Evolutionary conservation across 2,113 vertebrate genomes (phyloP).

Genomic region (Xyliphius kryptos): DNA sequence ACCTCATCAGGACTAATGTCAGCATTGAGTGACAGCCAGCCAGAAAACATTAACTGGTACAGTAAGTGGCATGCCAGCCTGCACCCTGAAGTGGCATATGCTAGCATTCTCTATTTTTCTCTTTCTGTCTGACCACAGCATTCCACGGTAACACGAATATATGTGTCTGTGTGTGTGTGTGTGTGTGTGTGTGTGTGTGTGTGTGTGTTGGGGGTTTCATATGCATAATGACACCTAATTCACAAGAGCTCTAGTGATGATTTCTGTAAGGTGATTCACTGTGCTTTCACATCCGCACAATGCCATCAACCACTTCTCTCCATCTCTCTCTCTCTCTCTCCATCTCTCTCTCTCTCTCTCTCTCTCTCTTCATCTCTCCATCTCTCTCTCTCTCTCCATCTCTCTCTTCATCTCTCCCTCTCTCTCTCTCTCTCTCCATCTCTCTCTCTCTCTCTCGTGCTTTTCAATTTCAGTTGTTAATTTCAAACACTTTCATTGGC

Average conservation of each 20-base stretch:
- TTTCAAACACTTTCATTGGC: too few species aligned
- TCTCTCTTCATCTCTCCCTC: too few species aligned
- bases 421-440: too few species aligned
- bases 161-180: constrained; percentile 6
- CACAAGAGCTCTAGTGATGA: constrained; percentile 33
- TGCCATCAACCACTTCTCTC: too few species aligned
- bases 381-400: constrained; percentile 12
- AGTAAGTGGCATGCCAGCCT: constrained; percentile 32
- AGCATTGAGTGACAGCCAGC: constrained; percentile 33
- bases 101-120: background rate
- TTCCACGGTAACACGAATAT: constrained; percentile 35
- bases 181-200: background rate
- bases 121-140: constrained; percentile 25
- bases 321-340: background rate
- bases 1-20: constrained; percentile 37
- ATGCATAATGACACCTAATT: constrained; percentile 39
- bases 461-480: too few species aligned
- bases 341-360: background rate
- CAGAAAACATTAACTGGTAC: constrained; percentile 38
- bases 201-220: constrained; percentile 18
- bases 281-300: constrained; percentile 22
- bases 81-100: constrained; percentile 37
- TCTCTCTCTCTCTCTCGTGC: too few species aligned
- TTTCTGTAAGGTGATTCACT: constrained; percentile 32
- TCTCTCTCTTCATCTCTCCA: background rate